These are phyloP conservation scores for Shargacucullia verbasci DNA, from an alignment of 2,888 invertebrate species.

Conservation along the genomic window DNA sequence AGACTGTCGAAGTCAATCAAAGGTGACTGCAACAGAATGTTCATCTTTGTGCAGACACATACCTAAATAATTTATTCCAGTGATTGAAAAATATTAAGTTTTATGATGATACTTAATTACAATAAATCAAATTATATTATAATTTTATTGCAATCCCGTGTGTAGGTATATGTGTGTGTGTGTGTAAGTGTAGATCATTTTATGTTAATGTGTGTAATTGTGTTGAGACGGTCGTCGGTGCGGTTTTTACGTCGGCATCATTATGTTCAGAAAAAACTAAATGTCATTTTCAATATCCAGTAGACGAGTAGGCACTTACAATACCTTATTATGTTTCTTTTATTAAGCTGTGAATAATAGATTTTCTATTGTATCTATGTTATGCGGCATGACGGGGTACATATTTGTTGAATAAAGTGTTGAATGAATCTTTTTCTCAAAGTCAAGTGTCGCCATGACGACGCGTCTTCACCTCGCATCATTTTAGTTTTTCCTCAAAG, in stretches of 20 bases:
- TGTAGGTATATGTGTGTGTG: slow-evolving; percentile 11
- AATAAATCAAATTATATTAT: slow-evolving; percentile 6
- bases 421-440: background rate
- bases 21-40: too few species aligned
- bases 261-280: slow-evolving; percentile 16
- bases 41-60: too few species aligned
- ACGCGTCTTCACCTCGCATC: too few species aligned
- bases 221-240: slow-evolving; percentile 28
- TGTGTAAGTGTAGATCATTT: slow-evolving; percentile 4
- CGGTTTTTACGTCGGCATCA: slow-evolving; percentile 23
- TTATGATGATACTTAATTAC: slow-evolving; percentile 6
- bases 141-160: slow-evolving; percentile 6
- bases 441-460: background rate
- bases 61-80: too few species aligned
- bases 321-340: too few species aligned
- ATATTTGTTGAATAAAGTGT: background rate
- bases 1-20: too few species aligned
- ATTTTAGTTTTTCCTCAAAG: background rate
- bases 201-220: background rate
- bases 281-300: slow-evolving; percentile 23
- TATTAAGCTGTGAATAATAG: too few species aligned
- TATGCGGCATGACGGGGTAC: background rate
- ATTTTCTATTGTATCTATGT: too few species aligned
- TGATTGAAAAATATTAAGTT: too few species aligned
- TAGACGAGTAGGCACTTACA: too few species aligned